Percentiles rank a stretch among this genome's conserved stretches.
Conservation (phyloP, 2,113 vertebrate genomes). For the Dasypus novemcinctus region DNA sequence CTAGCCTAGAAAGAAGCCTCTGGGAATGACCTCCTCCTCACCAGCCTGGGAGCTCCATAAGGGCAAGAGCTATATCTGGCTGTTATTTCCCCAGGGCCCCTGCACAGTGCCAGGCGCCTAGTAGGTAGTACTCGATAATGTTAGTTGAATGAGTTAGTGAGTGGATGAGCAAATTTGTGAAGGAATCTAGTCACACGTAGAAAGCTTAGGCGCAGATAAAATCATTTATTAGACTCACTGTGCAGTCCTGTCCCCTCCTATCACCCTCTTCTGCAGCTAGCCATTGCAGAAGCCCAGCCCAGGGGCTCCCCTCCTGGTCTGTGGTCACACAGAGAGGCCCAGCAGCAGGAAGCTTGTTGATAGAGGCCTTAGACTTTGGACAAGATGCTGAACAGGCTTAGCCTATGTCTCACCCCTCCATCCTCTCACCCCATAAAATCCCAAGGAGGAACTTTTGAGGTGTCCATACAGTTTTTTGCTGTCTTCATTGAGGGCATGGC, state of each 20-base stretch:
- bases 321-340: not conserved
- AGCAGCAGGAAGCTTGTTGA: not conserved
- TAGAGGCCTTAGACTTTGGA: not conserved
- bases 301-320: not conserved
- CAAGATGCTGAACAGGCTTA: not conserved
- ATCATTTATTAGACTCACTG: not conserved
- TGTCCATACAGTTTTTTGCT: not conserved
- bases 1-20: not conserved
- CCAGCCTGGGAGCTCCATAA: not conserved
- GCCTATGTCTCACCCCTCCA: not conserved
- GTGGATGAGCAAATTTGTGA: not conserved
- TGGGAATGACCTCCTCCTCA: not conserved
- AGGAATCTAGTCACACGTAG: not conserved
- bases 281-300: not conserved
- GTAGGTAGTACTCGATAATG: not conserved
- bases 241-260: not conserved
- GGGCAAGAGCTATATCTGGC: not conserved
- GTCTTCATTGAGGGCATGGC: not conserved
- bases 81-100: not conserved
- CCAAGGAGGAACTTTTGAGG: conserved; percentile 5
- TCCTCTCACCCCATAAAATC: not conserved
- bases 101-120: not conserved
- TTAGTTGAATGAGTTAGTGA: not conserved
- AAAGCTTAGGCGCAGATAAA: not conserved
- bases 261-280: not conserved